phyloP scores from a whole-genome alignment of 2,113 vertebrate species.

The Nasalis larvatus region DNA sequence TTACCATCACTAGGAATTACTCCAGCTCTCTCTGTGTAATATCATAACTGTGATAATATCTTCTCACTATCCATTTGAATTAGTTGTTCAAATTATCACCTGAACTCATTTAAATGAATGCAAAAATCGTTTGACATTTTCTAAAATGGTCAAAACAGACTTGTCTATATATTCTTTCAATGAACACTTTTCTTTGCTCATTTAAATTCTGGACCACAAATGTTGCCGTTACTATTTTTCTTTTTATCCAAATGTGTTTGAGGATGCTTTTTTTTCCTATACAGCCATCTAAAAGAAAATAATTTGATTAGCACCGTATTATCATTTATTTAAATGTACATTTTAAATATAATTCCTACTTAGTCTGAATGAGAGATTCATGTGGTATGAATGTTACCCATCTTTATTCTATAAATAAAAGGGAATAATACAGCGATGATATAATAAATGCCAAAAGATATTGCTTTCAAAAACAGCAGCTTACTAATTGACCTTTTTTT shows the following conservation, averaged over 20 bases:
- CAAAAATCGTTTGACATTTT: constrained; percentile 36
- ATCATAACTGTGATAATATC: not conserved
- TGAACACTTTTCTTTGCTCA: not conserved
- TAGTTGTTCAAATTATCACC: not conserved
- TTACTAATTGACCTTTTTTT: constrained; percentile 54
- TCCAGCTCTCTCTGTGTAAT: not conserved
- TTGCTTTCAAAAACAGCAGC: constrained; percentile 61
- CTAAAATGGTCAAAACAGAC: not conserved
- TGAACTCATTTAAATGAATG: not conserved
- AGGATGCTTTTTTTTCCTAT: not conserved
- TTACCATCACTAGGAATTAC: not conserved
- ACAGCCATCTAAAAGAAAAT: not conserved
- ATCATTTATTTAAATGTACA: constrained; percentile 15
- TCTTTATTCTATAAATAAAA: constrained; percentile 57
- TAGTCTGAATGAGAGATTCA: not conserved
- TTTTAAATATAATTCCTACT: constrained; percentile 18
- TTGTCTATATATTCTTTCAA: not conserved
- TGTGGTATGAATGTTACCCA: not conserved
- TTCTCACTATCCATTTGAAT: not conserved
- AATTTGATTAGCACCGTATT: not conserved
- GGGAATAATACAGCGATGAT: constrained; percentile 9
- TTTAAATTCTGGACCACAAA: constrained; percentile 12
- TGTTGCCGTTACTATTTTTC: not conserved
- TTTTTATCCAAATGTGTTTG: constrained; percentile 4
- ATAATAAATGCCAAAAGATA: constrained; percentile 51